phyloP scores from a whole-genome alignment of 1,140 invertebrate species.

The Dendroctonus ponderosae region DNA sequence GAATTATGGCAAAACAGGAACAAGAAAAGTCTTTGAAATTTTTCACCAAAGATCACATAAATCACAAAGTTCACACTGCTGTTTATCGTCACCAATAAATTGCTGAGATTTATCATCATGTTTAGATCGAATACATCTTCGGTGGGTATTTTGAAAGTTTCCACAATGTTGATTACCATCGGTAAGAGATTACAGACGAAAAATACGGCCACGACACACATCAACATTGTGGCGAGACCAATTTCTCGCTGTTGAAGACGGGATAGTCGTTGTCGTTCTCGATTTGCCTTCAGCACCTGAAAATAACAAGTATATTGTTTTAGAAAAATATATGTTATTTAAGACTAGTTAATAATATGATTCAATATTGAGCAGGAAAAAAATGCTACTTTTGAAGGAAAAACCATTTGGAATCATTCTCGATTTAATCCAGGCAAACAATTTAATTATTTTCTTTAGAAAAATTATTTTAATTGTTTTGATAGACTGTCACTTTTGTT shows the following conservation, averaged over 20 bases:
- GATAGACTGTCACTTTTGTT: too few species aligned
- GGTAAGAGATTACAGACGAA: conserved; percentile 92
- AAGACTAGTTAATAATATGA: too few species aligned
- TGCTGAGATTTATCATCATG: conserved; percentile 84
- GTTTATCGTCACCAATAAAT: conserved; percentile 94
- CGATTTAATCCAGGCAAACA: too few species aligned
- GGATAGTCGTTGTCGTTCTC: conserved; percentile 76
- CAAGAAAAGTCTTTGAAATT: conserved; percentile 88
- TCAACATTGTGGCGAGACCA: conserved; percentile 87
- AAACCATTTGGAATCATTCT: too few species aligned
- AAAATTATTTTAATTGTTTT: too few species aligned
- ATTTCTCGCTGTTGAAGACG: conserved; percentile 82
- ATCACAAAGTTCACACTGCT: conserved; percentile 97
- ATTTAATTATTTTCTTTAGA: too few species aligned
- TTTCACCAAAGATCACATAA: conserved; percentile 95
- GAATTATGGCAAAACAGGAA: conserved; percentile 77
- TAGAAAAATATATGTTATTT: too few species aligned
- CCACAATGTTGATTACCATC: conserved; percentile 83
- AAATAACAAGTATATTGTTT: conserved; percentile 33
- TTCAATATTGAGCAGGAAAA: too few species aligned
- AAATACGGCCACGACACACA: conserved; percentile 92
- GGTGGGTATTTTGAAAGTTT: conserved; percentile 61
- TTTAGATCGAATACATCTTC: conserved; percentile 56
- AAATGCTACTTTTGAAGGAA: too few species aligned
- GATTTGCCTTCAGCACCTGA: conserved; percentile 79